Conservation (phyloP, 2,888 invertebrate genomes). For the Chaitophorus viminalis region DNA sequence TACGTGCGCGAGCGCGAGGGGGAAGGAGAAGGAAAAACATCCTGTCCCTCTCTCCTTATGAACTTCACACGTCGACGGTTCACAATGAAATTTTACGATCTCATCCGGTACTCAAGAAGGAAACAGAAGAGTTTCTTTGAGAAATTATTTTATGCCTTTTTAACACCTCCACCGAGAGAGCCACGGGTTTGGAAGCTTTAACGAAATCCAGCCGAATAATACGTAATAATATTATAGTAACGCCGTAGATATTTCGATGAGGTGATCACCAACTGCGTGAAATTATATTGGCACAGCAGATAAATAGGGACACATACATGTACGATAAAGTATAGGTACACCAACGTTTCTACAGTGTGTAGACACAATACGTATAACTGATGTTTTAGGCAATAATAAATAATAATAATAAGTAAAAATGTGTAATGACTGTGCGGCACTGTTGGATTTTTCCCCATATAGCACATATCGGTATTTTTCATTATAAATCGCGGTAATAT, state of each 20-base stretch:
- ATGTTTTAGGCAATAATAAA: background rate
- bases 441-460: background rate
- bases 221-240: no score
- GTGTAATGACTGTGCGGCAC: background rate
- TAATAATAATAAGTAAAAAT: background rate
- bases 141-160: slow-evolving; percentile 40
- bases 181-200: background rate
- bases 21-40: slow-evolving; percentile 22
- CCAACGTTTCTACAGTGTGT: background rate
- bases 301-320: background rate
- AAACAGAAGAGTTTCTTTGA: slow-evolving; percentile 33
- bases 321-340: no score
- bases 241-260: background rate
- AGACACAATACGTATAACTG: background rate
- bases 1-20: no score
- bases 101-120: slow-evolving; percentile 38
- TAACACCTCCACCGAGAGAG: background rate
- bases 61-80: slow-evolving; percentile 54
- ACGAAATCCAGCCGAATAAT: background rate
- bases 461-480: background rate
- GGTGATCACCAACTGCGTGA: background rate
- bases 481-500: background rate
- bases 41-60: background rate
- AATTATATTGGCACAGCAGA: background rate
- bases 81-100: slow-evolving; percentile 51